Percentiles rank a stretch among this genome's conserved stretches.
These are phyloP conservation scores for Luffia ferchaultella DNA, from an alignment of 2,888 invertebrate genomes.

Conservation along the genomic window DNA sequence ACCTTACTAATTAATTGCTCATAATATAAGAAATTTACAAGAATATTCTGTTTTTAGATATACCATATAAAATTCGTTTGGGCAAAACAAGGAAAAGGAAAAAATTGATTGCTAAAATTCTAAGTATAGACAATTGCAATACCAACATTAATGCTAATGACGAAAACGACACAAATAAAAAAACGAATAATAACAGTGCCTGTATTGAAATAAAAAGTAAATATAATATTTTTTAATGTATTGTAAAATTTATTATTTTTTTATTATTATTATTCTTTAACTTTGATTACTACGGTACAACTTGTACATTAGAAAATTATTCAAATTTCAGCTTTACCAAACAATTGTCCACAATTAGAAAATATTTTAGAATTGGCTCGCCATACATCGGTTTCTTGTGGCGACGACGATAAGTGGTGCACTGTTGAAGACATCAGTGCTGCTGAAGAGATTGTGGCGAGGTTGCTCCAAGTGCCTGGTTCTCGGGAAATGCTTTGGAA, in stretches of 20 bases:
- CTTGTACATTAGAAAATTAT: too few species aligned
- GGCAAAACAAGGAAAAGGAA: conserved; percentile 44
- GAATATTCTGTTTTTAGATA: too few species aligned
- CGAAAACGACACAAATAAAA: too few species aligned
- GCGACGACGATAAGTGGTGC: neutral
- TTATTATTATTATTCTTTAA: too few species aligned
- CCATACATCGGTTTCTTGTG: neutral
- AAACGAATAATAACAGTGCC: too few species aligned
- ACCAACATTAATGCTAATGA: too few species aligned
- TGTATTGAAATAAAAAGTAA: too few species aligned
- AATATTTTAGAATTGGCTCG: neutral
- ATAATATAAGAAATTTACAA: too few species aligned
- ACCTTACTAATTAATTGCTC: too few species aligned
- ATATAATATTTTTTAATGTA: too few species aligned
- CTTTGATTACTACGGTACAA: too few species aligned
- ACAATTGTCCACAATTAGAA: neutral
- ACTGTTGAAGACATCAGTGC: conserved; percentile 1
- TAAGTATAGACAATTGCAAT: neutral
- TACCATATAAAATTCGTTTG: conserved; percentile 43
- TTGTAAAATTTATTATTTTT: too few species aligned
- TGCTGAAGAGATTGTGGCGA: neutral
- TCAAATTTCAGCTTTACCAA: neutral
- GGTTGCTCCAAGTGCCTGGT: neutral
- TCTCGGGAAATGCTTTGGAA: neutral
- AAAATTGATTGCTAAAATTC: conserved; percentile 23